These are phyloP conservation scores for Conger conger DNA, from an alignment of 2,113 vertebrate genomes.

Conservation along the genomic window DNA sequence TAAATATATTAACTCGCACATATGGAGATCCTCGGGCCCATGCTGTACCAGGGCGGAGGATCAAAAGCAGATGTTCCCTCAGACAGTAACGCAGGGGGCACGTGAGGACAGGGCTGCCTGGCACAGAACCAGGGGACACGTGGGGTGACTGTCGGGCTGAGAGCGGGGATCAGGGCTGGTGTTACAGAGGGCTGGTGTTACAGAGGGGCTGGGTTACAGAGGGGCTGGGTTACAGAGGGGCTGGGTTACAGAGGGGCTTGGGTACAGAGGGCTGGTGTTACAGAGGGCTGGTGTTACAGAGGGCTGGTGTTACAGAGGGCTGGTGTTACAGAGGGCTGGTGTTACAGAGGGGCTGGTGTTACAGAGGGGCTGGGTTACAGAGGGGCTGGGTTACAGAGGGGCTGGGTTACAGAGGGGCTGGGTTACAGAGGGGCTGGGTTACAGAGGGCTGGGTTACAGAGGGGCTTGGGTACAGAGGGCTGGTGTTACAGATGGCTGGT, in stretches of 20 bases:
- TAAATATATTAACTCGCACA: slow-evolving; percentile 29
- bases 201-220: no score
- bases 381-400: background rate
- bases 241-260: no score
- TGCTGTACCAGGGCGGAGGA: slow-evolving; percentile 38
- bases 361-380: background rate
- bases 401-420: no score
- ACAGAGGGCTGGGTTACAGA: no score
- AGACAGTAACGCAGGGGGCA: slow-evolving; percentile 36
- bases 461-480: no score
- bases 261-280: no score
- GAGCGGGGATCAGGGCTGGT: background rate
- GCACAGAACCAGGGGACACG: background rate
- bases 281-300: no score
- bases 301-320: no score
- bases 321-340: no score
- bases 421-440: background rate
- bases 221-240: no score
- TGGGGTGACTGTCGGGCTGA: background rate
- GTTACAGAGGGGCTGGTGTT: no score
- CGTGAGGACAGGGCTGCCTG: background rate
- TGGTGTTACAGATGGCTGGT: no score
- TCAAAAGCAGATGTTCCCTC: slow-evolving; percentile 47
- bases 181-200: background rate
- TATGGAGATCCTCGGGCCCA: slow-evolving; percentile 21